Percentiles rank a stretch among this genome's conserved stretches.
These are phyloP conservation scores for Tribolium madens DNA, from an alignment of 1,140 invertebrate species.

Conservation along the genomic window DNA sequence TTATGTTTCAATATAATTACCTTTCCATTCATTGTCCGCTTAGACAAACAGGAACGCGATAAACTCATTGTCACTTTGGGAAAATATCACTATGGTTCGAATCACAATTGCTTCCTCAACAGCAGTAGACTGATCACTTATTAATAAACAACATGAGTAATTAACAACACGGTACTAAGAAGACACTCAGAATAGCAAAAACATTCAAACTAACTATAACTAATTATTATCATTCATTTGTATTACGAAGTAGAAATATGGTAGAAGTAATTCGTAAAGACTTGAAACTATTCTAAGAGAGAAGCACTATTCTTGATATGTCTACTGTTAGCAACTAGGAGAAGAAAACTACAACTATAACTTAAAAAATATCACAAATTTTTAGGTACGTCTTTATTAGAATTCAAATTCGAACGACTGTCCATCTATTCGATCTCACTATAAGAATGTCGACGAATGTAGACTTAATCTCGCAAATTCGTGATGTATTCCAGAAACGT, in stretches of 20 bases:
- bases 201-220: conserved; percentile 45
- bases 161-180: conserved; percentile 32
- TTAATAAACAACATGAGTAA: conserved; percentile 25
- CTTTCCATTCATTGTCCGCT: conserved; percentile 59
- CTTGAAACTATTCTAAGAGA: conserved; percentile 20
- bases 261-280: conserved; percentile 21
- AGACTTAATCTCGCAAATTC: background rate
- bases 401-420: conserved; percentile 15
- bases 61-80: conserved; percentile 56
- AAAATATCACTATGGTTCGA: conserved; percentile 37
- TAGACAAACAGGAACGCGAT: conserved; percentile 57
- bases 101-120: conserved; percentile 36
- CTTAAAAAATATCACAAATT: conserved; percentile 52
- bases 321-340: conserved; percentile 32
- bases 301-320: conserved; percentile 42
- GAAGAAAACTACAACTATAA: conserved; percentile 33
- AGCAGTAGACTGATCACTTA: conserved; percentile 39
- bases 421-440: background rate
- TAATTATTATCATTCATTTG: conserved; percentile 53
- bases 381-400: conserved; percentile 52
- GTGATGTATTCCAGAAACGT: conserved; percentile 2
- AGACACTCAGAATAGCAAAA: conserved; percentile 39
- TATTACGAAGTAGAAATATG: conserved; percentile 38
- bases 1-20: conserved; percentile 51
- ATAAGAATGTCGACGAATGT: background rate